Percentiles rank a stretch among this genome's conserved stretches.
phyloP scores from a whole-genome alignment of 2,113 vertebrate species.

The Bothrops jararaca region DNA sequence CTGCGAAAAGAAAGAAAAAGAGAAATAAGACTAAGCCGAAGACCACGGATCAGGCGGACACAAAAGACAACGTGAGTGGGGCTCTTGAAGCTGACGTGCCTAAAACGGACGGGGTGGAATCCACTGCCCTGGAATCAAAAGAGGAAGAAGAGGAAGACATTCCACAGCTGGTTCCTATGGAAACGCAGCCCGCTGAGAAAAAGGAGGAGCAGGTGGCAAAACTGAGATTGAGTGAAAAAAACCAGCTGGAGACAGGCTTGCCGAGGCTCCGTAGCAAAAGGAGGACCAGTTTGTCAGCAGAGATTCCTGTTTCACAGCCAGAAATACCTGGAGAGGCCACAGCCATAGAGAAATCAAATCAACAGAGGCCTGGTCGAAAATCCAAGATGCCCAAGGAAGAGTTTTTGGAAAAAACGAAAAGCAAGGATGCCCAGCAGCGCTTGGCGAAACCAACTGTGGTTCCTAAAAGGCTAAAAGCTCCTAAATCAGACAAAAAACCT shows the following conservation, averaged over 20 bases:
- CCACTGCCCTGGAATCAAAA: not conserved
- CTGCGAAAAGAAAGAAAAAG: not conserved
- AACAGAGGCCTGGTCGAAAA: conserved; percentile 39
- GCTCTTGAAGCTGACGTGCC: not conserved
- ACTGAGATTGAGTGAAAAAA: not conserved
- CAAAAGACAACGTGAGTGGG: not conserved
- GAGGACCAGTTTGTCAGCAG: not conserved
- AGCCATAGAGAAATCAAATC: not conserved
- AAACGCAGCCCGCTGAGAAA: not conserved
- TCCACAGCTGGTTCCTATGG: conserved; percentile 65
- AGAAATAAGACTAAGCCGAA: conserved; percentile 14
- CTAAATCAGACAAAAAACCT: conserved; percentile 45
- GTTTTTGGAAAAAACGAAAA: conserved; percentile 49
- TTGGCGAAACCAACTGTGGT: conserved; percentile 52
- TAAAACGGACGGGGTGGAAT: not conserved
- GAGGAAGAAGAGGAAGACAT: conserved; percentile 55
- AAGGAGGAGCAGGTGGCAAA: conserved; percentile 17
- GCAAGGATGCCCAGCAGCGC: conserved; percentile 61
- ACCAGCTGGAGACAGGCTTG: not conserved
- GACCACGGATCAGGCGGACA: not conserved
- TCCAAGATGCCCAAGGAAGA: conserved; percentile 20
- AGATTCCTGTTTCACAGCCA: conserved; percentile 10
- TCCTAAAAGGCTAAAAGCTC: conserved; percentile 42
- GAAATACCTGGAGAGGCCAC: not conserved
- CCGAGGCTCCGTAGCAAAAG: conserved; percentile 20